These are phyloP conservation scores for Epizoanthus scotinus DNA, from an alignment of 92 coral and sea anemone species.

Conservation along the genomic window DNA sequence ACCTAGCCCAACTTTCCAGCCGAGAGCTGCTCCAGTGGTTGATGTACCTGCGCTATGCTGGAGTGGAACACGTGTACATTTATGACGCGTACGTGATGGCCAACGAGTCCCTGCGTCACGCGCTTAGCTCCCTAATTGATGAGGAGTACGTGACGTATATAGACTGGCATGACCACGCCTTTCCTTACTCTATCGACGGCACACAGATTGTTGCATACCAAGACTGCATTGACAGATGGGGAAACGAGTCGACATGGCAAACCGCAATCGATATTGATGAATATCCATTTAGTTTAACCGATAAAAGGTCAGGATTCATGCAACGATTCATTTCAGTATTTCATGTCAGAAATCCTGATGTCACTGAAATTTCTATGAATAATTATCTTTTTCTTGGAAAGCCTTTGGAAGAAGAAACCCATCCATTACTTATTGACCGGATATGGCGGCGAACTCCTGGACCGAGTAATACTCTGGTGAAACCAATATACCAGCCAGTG, in stretches of 20 bases:
- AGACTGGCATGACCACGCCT: not conserved
- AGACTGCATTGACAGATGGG: constrained; percentile 42
- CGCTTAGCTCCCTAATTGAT: constrained; percentile 46
- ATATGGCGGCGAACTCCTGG: constrained; percentile 58
- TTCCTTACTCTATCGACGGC: constrained; percentile 18
- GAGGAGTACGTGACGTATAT: constrained; percentile 62
- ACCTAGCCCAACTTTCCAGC: constrained; percentile 55
- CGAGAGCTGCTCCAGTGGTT: constrained; percentile 58
- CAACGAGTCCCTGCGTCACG: constrained; percentile 62
- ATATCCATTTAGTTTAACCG: constrained; percentile 58
- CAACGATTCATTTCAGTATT: constrained; percentile 44
- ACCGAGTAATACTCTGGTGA: constrained; percentile 56
- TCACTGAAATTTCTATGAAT: constrained; percentile 54
- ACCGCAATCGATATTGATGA: constrained; percentile 31
- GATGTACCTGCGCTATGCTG: constrained; percentile 43
- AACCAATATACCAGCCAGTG: constrained; percentile 62
- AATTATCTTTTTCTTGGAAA: constrained; percentile 70
- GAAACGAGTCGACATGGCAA: constrained; percentile 51
- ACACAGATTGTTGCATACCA: constrained; percentile 65
- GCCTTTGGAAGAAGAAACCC: constrained; percentile 50
- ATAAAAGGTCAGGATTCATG: constrained; percentile 50
- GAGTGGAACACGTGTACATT: constrained; percentile 66
- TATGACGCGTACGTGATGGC: constrained; percentile 62
- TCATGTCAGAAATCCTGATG: constrained; percentile 32
- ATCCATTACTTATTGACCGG: constrained; percentile 63